phyloP scores from a whole-genome alignment of 2,797 vertebrate genomes.

The Pelodytes ibericus region DNA sequence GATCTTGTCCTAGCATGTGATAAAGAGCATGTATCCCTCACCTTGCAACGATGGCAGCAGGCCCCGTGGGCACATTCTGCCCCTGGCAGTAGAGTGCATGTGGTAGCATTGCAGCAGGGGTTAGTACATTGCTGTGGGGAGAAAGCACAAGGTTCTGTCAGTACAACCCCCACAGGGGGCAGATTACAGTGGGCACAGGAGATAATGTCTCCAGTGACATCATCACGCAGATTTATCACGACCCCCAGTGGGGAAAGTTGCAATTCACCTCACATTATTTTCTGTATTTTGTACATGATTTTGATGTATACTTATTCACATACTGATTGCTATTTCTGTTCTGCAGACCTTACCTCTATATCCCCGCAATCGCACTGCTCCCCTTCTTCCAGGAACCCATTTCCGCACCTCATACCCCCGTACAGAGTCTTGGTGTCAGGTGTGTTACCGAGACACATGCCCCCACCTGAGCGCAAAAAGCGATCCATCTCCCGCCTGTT shows the following conservation, averaged over 20 bases:
- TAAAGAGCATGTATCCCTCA: too few relatives aligned
- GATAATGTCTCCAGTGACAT: too few relatives aligned
- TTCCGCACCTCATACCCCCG: slow-evolving; percentile 91
- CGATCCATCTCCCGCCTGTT: slow-evolving; percentile 86
- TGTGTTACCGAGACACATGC: slow-evolving; percentile 94
- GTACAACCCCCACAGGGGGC: background rate
- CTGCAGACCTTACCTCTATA: slow-evolving; percentile 79
- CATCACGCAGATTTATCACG: too few relatives aligned
- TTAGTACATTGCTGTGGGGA: slow-evolving; percentile 86
- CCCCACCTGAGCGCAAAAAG: slow-evolving; percentile 91
- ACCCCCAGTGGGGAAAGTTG: too few relatives aligned
- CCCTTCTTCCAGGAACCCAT: slow-evolving; percentile 95
- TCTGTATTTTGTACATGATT: too few relatives aligned
- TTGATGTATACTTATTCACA: too few relatives aligned
- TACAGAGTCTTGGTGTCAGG: slow-evolving; percentile 89
- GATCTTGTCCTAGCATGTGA: too few relatives aligned
- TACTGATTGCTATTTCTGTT: too few relatives aligned
- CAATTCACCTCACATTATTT: too few relatives aligned
- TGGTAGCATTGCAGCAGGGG: slow-evolving; percentile 91
- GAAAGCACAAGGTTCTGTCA: background rate
- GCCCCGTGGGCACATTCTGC: slow-evolving; percentile 92
- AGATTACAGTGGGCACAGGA: too few relatives aligned
- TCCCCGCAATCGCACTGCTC: slow-evolving; percentile 98
- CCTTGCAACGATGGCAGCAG: slow-evolving; percentile 95
- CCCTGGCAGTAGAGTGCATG: slow-evolving; percentile 86